A percentile compares a stretch with the other conserved stretches of the same genome.
phyloP scores from a whole-genome alignment of 2,888 invertebrate species.

The Papilio elwesi region DNA sequence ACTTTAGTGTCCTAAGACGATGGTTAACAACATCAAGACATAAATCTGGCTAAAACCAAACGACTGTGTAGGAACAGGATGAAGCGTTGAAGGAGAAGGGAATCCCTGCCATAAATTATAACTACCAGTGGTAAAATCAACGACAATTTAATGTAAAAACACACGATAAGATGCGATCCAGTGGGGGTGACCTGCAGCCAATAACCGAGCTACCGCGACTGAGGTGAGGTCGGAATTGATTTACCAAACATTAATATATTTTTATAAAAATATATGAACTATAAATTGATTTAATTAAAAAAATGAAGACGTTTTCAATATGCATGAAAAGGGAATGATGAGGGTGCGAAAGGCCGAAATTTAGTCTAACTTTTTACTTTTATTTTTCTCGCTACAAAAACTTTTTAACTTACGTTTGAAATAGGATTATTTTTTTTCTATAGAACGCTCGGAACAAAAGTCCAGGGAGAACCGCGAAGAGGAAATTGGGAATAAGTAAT shows the following conservation, averaged over 20 bases:
- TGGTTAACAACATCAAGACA: too few species aligned
- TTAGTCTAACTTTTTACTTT: slow-evolving; percentile 59
- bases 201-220: too few species aligned
- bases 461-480: slow-evolving; percentile 45
- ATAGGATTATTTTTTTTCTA: slow-evolving; percentile 54
- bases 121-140: too few species aligned
- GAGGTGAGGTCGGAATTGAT: not conserved
- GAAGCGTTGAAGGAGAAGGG: too few species aligned
- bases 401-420: slow-evolving; percentile 66
- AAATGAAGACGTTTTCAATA: slow-evolving; percentile 37
- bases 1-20: too few species aligned
- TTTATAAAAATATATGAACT: not conserved
- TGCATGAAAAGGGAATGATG: slow-evolving; percentile 63
- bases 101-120: too few species aligned
- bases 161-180: too few species aligned
- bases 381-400: slow-evolving; percentile 57
- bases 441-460: slow-evolving; percentile 56
- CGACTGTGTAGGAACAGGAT: too few species aligned
- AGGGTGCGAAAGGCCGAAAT: slow-evolving; percentile 56
- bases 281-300: slow-evolving; percentile 28
- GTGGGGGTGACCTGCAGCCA: too few species aligned
- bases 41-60: too few species aligned
- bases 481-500: slow-evolving; percentile 42
- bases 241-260: not conserved
- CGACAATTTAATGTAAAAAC: too few species aligned